Conservation (phyloP, 2,797 vertebrate genomes). For the Macrochelys suwanniensis region DNA sequence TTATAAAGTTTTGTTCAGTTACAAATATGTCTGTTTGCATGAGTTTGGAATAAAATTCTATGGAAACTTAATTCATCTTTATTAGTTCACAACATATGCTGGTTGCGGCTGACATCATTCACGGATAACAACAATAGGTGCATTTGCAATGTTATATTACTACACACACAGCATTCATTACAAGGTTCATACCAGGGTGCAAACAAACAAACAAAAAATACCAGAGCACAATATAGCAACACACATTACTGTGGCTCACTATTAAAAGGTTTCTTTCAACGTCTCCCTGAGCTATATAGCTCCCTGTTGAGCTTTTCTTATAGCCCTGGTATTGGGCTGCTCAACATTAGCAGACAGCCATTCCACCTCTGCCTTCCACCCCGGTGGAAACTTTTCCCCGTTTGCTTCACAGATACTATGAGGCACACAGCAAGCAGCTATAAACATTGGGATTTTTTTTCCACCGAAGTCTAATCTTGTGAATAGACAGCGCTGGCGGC, state of each 20-base stretch:
- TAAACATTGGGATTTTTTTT: background rate
- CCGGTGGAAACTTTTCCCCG: background rate
- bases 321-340: background rate
- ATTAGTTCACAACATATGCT: background rate
- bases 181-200: background rate
- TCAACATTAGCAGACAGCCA: background rate
- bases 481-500: background rate
- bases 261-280: background rate
- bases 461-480: background rate
- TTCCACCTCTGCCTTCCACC: background rate
- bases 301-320: background rate
- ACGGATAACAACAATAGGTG: background rate
- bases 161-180: background rate
- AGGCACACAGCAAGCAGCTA: background rate
- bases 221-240: background rate
- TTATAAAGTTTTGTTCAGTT: no score
- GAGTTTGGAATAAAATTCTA: background rate
- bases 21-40: background rate
- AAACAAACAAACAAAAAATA: background rate
- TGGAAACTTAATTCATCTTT: background rate
- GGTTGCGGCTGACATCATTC: background rate
- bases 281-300: background rate
- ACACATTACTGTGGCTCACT: background rate
- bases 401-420: background rate
- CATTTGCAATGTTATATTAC: background rate